Evolutionary conservation across 2,113 vertebrate species (phyloP).

Genomic region (Lepus europaeus): DNA sequence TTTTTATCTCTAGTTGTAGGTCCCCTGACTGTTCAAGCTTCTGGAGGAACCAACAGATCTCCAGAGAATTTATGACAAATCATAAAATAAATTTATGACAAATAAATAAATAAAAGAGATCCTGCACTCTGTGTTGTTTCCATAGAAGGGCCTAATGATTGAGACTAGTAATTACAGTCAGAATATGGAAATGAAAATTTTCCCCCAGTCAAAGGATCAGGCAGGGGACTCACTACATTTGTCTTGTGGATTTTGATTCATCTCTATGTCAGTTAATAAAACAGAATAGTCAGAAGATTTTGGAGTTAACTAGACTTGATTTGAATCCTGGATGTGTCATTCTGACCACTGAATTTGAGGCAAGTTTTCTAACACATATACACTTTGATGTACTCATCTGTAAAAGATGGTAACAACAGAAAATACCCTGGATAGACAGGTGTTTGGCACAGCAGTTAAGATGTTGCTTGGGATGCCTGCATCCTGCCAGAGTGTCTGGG

Average conservation of each 20-base stretch:
- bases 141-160: background rate
- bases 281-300: background rate
- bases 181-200: conserved; percentile 7
- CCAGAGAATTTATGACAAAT: background rate
- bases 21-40: background rate
- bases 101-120: too few species aligned
- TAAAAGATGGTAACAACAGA: background rate
- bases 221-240: background rate
- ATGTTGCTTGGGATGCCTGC: too few species aligned
- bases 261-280: background rate
- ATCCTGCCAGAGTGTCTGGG: too few species aligned
- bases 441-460: too few species aligned
- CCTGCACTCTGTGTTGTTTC: background rate
- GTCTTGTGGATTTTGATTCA: background rate
- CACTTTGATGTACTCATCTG: background rate
- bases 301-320: background rate
- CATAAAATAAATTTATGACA: too few species aligned
- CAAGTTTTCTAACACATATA: background rate
- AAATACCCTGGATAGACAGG: background rate
- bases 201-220: background rate
- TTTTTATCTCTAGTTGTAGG: background rate
- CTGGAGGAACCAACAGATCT: background rate
- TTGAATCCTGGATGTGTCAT: background rate
- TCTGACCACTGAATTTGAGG: background rate
- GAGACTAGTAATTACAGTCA: background rate